Evolutionary conservation across 2,797 vertebrate genomes (phyloP).

Genomic region (Propithecus deckenii): DNA sequence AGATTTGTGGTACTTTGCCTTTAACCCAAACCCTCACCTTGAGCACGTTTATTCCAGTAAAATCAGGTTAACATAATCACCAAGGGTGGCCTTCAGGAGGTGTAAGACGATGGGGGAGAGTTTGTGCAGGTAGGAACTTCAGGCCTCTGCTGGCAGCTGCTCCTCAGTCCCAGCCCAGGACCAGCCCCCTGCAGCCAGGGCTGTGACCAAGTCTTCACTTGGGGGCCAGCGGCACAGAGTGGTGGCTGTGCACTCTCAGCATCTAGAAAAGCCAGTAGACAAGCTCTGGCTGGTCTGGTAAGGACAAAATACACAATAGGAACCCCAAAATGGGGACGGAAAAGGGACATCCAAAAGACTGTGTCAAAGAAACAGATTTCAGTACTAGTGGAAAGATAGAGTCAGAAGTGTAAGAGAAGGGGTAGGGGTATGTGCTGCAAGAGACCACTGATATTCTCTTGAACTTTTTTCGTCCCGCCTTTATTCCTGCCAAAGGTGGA

Average conservation of each 20-base stretch:
- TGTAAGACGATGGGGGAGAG: neutral
- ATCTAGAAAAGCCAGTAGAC: neutral
- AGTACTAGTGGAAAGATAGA: neutral
- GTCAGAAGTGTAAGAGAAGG: neutral
- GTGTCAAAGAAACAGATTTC: neutral
- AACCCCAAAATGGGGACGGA: neutral
- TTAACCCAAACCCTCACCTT: neutral
- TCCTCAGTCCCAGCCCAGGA: neutral
- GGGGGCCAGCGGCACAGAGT: neutral
- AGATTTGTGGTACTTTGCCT: fast-evolving
- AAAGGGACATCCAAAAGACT: neutral
- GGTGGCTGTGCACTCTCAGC: neutral
- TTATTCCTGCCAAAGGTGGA: neutral
- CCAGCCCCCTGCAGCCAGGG: neutral
- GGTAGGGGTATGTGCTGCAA: fast-evolving
- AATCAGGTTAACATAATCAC: neutral
- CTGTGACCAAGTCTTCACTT: fast-evolving
- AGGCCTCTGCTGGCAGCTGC: neutral
- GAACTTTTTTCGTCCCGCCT: neutral
- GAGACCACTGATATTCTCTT: neutral
- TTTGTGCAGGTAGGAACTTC: neutral
- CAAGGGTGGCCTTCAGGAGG: neutral
- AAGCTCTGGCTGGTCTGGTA: neutral
- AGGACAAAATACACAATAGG: neutral
- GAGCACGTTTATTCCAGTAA: neutral